Conservation (phyloP, 2,888 invertebrate species). For the Celastrina argiolus region DNA sequence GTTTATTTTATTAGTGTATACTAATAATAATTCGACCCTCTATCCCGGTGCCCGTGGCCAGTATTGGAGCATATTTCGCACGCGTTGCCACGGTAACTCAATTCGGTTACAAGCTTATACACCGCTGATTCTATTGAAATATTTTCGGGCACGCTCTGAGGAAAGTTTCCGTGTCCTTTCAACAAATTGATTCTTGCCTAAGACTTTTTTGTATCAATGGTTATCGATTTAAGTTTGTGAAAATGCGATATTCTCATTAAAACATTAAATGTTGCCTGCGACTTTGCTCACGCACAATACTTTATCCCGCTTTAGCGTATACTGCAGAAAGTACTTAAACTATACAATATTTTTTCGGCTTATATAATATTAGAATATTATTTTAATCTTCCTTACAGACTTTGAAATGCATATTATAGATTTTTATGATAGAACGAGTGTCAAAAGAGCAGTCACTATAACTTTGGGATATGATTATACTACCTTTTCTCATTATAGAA, state of each 20-base stretch:
- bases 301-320: too few species aligned
- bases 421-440: too few species aligned
- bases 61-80: constrained; percentile 8
- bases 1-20: not conserved
- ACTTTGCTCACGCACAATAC: too few species aligned
- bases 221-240: not conserved
- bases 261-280: too few species aligned
- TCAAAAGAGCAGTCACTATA: too few species aligned
- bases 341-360: too few species aligned
- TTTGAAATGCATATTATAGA: too few species aligned
- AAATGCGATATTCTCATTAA: not conserved
- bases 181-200: constrained; percentile 1
- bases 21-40: constrained; percentile 6
- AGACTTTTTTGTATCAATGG: constrained; percentile 1
- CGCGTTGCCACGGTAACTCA: constrained; percentile 5
- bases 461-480: too few species aligned
- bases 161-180: not conserved
- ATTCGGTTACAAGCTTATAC: constrained; percentile 12
- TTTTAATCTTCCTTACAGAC: too few species aligned
- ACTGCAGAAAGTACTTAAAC: too few species aligned
- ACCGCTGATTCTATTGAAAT: constrained; percentile 5
- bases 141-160: not conserved
- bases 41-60: not conserved
- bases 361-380: too few species aligned
- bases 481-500: too few species aligned